Evolutionary conservation across 2,797 vertebrate genomes (phyloP), one percentile per base, ranked within the genome.

Genomic region (Apogon hyalosoma): DNA sequence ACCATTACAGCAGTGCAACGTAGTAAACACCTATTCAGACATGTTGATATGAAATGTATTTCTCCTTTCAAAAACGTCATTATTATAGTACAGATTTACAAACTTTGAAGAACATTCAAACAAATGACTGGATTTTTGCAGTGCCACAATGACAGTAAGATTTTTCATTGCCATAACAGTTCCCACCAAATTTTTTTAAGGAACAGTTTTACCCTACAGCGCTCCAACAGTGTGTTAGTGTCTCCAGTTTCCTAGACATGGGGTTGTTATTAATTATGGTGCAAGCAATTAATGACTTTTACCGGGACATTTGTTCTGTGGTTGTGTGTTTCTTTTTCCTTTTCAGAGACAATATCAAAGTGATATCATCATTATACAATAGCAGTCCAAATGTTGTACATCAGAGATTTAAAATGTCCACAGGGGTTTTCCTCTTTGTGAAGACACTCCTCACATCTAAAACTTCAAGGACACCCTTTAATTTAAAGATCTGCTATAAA

Each of bases 401-500:
- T 87, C 82, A 73, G 83, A 88, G 83, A 88, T 87, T 85, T 88
- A 79, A 87, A 82, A 89, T 87, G 76, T 85, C 90, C 85, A 86
- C 79, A 51, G 90, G 89, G 90, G 75, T 89, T 77, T 74, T 33
- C 50, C 64, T 84, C 77, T 78, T 80, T 81, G 73, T 74, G 73
- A 91, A 89, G 84, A 90, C 80, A 80, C 71, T 83, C 65, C 73
- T 90, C 79, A 82, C 87, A 92, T 91, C 86, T 88, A 76, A 87
- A 92, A 89, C 87, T 87, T 93, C 90, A 93, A 92, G 91, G 91
- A 87, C 91, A 86, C 64, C 72, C 83, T 92, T 91, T 93, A 90
- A 92, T 93, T 92, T 91, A 92, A 92, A 92, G 82, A 93, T 93
- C 85, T 90, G 75, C 75, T 91, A 90, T 94, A 90, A 93, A 94